These are phyloP conservation scores for Cepaea hortensis DNA, from an alignment of 2,888 invertebrate genomes.

Conservation along the genomic window DNA sequence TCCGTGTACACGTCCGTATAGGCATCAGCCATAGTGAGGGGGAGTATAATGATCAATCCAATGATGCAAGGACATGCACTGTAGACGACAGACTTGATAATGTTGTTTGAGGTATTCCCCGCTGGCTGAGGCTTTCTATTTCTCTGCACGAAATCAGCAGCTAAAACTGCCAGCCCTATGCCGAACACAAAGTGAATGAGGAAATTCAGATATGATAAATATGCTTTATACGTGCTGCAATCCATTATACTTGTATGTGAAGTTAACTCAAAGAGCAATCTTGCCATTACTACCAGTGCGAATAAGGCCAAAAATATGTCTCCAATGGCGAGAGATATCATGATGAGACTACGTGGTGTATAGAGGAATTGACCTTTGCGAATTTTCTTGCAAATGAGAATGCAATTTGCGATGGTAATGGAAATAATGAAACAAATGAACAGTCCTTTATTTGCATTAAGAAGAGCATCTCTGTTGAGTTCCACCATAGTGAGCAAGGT, in stretches of 20 bases:
- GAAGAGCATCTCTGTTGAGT: background rate
- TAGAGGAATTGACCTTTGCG: background rate
- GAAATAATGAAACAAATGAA: background rate
- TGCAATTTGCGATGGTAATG: background rate
- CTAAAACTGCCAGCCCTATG: background rate
- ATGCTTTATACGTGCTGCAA: background rate
- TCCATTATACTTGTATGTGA: too few relatives aligned
- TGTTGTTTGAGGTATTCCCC: background rate
- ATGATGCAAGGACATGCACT: slow-evolving; percentile 14
- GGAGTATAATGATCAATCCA: slow-evolving; percentile 7
- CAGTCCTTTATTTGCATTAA: background rate
- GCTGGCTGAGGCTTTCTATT: background rate
- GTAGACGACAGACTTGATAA: background rate
- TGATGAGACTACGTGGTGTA: background rate
- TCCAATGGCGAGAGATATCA: slow-evolving; percentile 12
- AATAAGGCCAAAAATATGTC: slow-evolving; percentile 21
- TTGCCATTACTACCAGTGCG: background rate
- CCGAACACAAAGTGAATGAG: slow-evolving; percentile 28
- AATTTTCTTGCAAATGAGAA: background rate
- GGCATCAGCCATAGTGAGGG: background rate
- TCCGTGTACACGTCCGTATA: background rate
- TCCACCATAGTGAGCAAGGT: background rate
- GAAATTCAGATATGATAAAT: background rate
- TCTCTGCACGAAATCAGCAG: background rate
- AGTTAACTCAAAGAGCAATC: background rate